Conservation (phyloP, 2,888 invertebrate genomes). For the Zaprionus lineosus region DNA sequence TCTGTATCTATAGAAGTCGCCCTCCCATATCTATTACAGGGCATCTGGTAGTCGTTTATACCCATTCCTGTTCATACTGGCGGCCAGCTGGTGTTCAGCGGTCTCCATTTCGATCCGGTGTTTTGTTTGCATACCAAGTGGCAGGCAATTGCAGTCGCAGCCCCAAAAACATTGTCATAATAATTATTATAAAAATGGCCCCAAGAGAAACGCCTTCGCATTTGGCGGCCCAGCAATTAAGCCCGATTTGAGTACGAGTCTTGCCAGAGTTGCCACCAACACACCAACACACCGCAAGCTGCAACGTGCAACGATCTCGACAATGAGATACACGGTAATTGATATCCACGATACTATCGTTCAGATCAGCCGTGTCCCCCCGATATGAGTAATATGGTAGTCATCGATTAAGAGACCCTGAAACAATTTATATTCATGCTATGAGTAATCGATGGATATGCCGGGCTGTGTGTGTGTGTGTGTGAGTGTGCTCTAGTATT, state of each 20-base stretch:
- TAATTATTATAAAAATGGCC: conserved; percentile 64
- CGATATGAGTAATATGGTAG: too few relatives aligned
- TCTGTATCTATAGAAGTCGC: too few relatives aligned
- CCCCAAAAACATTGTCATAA: conserved; percentile 71
- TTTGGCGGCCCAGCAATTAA: conserved; percentile 54
- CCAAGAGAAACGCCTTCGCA: conserved; percentile 61
- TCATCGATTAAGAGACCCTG: too few relatives aligned
- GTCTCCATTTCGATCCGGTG: conserved; percentile 54
- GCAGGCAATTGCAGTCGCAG: conserved; percentile 13
- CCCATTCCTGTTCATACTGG: conserved; percentile 14
- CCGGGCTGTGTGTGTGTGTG: too few relatives aligned
- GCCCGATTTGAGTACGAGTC: conserved; percentile 22
- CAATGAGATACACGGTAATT: conserved; percentile 35
- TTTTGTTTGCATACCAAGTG: conserved; percentile 69
- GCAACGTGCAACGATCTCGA: conserved; percentile 27
- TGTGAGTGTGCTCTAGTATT: too few relatives aligned
- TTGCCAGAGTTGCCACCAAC: conserved; percentile 3
- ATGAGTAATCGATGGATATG: too few relatives aligned
- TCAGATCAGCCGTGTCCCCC: too few relatives aligned
- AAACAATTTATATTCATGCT: too few relatives aligned
- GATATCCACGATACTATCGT: conserved; percentile 9
- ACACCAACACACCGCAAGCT: conserved; percentile 2
- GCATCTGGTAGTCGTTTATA: conserved; percentile 5
- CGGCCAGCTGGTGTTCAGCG: conserved; percentile 59
- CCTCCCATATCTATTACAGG: too few relatives aligned